Percentiles rank a stretch among this genome's conserved stretches.
Evolutionary conservation across 1,140 invertebrate genomes (phyloP).

Genomic region (Probaryconus sp.): DNA sequence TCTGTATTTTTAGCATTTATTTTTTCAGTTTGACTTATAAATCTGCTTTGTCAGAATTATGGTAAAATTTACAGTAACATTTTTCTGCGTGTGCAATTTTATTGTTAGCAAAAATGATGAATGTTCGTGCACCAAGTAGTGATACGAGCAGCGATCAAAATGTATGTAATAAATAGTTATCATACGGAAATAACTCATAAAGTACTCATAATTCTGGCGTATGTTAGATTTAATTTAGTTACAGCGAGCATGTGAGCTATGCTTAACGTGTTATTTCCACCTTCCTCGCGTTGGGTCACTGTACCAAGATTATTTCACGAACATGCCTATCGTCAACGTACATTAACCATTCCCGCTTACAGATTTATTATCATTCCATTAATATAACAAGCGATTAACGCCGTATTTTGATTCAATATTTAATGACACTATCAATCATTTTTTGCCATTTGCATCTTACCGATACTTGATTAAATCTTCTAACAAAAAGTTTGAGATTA

Average conservation of each 20-base stretch:
- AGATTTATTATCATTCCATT: slow-evolving; percentile 10
- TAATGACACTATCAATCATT: slow-evolving; percentile 24
- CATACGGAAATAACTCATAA: slow-evolving; percentile 46
- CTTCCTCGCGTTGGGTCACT: slow-evolving; percentile 65
- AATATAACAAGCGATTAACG: not conserved
- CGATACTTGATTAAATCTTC: too few species aligned
- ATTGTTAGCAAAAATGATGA: slow-evolving; percentile 30
- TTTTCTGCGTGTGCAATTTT: not conserved
- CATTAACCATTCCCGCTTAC: slow-evolving; percentile 1
- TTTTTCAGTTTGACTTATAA: too few species aligned
- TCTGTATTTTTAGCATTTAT: too few species aligned
- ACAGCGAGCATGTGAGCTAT: slow-evolving; percentile 40
- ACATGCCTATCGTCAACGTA: slow-evolving; percentile 37
- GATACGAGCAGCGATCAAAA: slow-evolving; percentile 31
- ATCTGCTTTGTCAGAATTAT: too few species aligned
- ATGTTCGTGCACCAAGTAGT: slow-evolving; percentile 10
- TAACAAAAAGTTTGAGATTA: too few species aligned
- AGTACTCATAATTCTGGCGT: slow-evolving; percentile 46
- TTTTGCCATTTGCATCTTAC: too few species aligned
- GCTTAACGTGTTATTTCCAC: slow-evolving; percentile 69
- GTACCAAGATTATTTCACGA: slow-evolving; percentile 69
- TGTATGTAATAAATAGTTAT: slow-evolving; percentile 41
- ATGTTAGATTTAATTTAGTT: slow-evolving; percentile 52
- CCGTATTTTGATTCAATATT: slow-evolving; percentile 11
- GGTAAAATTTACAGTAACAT: slow-evolving; percentile 6